Evolutionary conservation across 92 coral and sea anemone genomes (phyloP).

Genomic region (Galaxea fascicularis): DNA sequence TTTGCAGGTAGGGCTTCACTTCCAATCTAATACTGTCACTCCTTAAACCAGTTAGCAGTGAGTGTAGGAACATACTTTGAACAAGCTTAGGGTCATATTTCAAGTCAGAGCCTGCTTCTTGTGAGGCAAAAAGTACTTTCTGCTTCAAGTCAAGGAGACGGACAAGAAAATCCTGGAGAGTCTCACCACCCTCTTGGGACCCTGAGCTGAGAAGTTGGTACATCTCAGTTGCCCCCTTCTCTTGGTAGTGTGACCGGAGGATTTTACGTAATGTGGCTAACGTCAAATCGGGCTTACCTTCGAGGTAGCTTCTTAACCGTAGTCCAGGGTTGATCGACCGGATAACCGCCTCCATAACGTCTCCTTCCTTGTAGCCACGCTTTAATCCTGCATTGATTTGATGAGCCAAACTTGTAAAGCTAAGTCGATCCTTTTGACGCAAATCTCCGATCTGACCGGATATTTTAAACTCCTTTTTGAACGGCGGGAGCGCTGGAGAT

Average conservation of each 20-base stretch:
- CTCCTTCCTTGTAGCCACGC: background rate
- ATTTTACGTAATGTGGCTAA: slow-evolving; percentile 20
- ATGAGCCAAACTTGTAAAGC: background rate
- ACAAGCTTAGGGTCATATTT: slow-evolving; percentile 42
- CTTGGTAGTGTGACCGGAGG: slow-evolving; percentile 9
- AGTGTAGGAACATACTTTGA: slow-evolving; percentile 26
- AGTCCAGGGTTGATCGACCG: slow-evolving; percentile 20
- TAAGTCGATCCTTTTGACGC: background rate
- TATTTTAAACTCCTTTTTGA: background rate
- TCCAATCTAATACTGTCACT: slow-evolving; percentile 42
- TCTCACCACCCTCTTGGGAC: slow-evolving; percentile 21
- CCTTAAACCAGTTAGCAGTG: slow-evolving; percentile 26
- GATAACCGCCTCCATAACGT: background rate
- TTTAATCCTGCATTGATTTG: background rate
- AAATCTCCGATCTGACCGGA: slow-evolving; percentile 2
- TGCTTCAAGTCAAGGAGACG: slow-evolving; percentile 40
- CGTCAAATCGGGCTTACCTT: slow-evolving; percentile 8
- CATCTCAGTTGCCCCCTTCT: slow-evolving; percentile 28
- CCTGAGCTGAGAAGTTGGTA: slow-evolving; percentile 5
- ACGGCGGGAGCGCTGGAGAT: background rate
- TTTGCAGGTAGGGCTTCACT: slow-evolving; percentile 39
- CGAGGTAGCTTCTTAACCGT: slow-evolving; percentile 17
- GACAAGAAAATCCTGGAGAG: slow-evolving; percentile 46
- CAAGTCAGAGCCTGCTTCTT: slow-evolving; percentile 53
- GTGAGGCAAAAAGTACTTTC: slow-evolving; percentile 53